Evolutionary conservation across 2,888 invertebrate genomes (phyloP).

Genomic region (Habroteleia sp.): DNA sequence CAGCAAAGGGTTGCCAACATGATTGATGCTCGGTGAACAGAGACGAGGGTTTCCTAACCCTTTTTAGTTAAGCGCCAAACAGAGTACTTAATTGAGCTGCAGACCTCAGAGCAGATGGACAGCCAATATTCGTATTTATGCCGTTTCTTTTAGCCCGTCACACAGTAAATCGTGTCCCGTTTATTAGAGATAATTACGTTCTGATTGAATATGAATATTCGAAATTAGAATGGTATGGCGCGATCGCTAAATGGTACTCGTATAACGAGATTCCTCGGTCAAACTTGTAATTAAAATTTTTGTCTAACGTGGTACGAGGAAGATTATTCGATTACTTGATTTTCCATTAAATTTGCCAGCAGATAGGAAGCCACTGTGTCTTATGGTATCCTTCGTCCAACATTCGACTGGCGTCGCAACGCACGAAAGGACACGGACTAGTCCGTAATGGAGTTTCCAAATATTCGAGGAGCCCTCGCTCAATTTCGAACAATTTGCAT

Average conservation of each 20-base stretch:
- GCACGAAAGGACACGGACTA: conserved; percentile 77
- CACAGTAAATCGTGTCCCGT: conserved; percentile 9
- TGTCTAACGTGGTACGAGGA: conserved; percentile 2
- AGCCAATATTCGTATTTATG: conserved; percentile 75
- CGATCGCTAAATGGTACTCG: conserved; percentile 2
- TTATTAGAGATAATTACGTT: conserved; percentile 24
- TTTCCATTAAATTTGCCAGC: conserved; percentile 60
- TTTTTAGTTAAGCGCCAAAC: conserved; percentile 78
- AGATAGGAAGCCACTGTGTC: conserved; percentile 54
- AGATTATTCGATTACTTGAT: conserved; percentile 47
- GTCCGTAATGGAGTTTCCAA: conserved; percentile 81
- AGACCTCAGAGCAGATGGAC: conserved; percentile 79
- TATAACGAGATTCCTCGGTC: conserved; percentile 1
- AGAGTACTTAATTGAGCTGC: conserved; percentile 80
- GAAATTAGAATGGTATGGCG: conserved; percentile 1
- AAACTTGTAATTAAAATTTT: conserved; percentile 32
- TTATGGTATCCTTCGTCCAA: conserved; percentile 60
- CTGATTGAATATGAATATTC: neutral
- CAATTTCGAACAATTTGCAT: conserved; percentile 81
- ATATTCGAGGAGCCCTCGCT: conserved; percentile 81
- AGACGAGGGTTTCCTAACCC: conserved; percentile 70
- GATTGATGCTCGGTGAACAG: conserved; percentile 79
- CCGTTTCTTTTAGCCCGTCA: conserved; percentile 42
- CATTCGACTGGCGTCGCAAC: conserved; percentile 60
- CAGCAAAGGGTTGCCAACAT: conserved; percentile 80